Conservation (phyloP, 1,140 invertebrate genomes). For the Charaxes varanes region DNA sequence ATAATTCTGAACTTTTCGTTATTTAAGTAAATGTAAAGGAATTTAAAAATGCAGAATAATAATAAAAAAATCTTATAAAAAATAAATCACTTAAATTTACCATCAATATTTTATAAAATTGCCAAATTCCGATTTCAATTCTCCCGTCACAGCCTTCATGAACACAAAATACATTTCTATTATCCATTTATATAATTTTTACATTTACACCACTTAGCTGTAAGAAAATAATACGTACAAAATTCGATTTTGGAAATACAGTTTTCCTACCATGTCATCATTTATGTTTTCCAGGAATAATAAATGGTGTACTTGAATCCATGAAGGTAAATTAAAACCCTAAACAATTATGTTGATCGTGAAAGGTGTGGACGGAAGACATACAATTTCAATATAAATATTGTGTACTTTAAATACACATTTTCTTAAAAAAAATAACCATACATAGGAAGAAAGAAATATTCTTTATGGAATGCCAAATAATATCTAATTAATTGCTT, state of each 20-base stretch:
- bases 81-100: not conserved
- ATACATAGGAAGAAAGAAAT: too few relatives aligned
- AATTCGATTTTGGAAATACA: too few relatives aligned
- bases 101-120: constrained; percentile 2
- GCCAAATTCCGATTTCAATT: constrained; percentile 4
- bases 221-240: constrained; percentile 1
- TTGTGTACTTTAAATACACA: not conserved
- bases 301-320: too few relatives aligned
- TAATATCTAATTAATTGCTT: not conserved
- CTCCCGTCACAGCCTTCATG: constrained; percentile 27
- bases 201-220: not conserved
- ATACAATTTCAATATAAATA: not conserved
- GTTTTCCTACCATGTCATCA: too few relatives aligned
- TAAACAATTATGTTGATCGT: not conserved
- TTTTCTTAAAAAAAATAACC: not conserved
- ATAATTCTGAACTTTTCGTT: too few relatives aligned
- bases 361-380: constrained; percentile 23
- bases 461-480: constrained; percentile 9
- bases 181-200: not conserved
- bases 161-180: constrained; percentile 19
- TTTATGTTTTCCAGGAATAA: too few relatives aligned
- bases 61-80: not conserved
- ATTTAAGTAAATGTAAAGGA: too few relatives aligned
- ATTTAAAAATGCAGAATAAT: constrained; percentile 1
- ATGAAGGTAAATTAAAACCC: constrained; percentile 1